phyloP scores from a whole-genome alignment of 1,140 invertebrate species.

The Temnothorax curvispinosus region DNA sequence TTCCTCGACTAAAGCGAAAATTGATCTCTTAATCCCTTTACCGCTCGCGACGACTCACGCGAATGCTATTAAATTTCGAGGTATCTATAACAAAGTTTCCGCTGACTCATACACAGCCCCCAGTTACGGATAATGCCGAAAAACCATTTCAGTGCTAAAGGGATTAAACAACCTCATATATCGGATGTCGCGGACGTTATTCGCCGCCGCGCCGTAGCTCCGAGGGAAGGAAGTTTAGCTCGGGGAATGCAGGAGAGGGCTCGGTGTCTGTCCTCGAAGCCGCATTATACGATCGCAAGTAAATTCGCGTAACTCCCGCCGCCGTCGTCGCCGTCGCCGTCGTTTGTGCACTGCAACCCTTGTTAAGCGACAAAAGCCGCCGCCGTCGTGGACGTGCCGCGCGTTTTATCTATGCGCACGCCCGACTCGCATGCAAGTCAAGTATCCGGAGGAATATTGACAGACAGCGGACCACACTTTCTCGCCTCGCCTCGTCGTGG shows the following conservation, averaged over 20 bases:
- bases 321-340: constrained; percentile 38
- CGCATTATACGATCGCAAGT: constrained; percentile 32
- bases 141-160: constrained; percentile 12
- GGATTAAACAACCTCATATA: neutral
- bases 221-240: neutral
- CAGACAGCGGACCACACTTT: constrained; percentile 36
- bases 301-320: constrained; percentile 54
- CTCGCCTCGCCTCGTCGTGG: constrained; percentile 17
- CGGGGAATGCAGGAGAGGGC: neutral
- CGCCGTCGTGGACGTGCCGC: constrained; percentile 30
- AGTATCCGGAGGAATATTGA: constrained; percentile 64
- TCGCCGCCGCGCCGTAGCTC: neutral
- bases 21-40: neutral
- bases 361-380: constrained; percentile 61
- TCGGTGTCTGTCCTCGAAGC: constrained; percentile 13
- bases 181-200: neutral
- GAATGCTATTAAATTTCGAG: constrained; percentile 11
- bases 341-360: constrained; percentile 18
- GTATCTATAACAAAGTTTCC: constrained; percentile 9
- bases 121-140: neutral
- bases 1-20: neutral
- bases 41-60: neutral
- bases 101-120: neutral
- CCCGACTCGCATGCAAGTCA: constrained; percentile 63
- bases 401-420: constrained; percentile 68